Evolutionary conservation across 64 coral and sea anemone species (phyloP).

Genomic region (Trachythela sp.): DNA sequence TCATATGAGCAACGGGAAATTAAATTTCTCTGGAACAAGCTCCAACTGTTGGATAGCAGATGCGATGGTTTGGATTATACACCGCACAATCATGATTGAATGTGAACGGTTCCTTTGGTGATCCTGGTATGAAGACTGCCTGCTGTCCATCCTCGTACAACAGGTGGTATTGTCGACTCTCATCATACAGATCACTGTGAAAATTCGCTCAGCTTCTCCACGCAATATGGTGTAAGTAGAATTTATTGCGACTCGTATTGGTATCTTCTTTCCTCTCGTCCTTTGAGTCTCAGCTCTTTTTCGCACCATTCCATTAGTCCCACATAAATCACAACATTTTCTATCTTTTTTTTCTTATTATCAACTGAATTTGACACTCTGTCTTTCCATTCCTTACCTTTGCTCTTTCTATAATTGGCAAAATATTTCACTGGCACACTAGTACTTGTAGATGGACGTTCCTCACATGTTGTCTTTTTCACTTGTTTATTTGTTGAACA

Average conservation of each 20-base stretch:
- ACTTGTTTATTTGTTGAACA: too few relatives aligned
- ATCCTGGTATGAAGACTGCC: conserved; percentile 41
- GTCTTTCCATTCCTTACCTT: background rate
- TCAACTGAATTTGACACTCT: background rate
- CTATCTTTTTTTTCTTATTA: background rate
- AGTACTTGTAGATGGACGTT: background rate
- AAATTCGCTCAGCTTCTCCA: conserved; percentile 39
- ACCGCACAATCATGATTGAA: conserved; percentile 54
- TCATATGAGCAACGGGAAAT: conserved; percentile 69
- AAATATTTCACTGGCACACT: background rate
- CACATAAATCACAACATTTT: conserved; percentile 43
- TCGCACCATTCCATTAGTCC: conserved; percentile 27
- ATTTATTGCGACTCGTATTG: conserved; percentile 30
- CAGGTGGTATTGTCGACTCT: conserved; percentile 14
- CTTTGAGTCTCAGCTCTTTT: conserved; percentile 39
- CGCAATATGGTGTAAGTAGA: background rate
- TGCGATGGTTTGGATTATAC: conserved; percentile 53
- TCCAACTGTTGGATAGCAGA: conserved; percentile 62
- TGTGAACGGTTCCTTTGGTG: background rate
- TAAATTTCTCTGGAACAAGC: conserved; percentile 50
- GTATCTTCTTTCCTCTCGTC: conserved; percentile 29
- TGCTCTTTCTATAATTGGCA: background rate
- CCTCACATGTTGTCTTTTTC: background rate
- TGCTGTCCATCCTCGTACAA: conserved; percentile 49
- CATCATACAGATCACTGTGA: conserved; percentile 51